Evolutionary conservation across 2,888 invertebrate species (phyloP), one percentile per base, ranked within the genome.

Genomic region (Aproaerema taeniolella): DNA sequence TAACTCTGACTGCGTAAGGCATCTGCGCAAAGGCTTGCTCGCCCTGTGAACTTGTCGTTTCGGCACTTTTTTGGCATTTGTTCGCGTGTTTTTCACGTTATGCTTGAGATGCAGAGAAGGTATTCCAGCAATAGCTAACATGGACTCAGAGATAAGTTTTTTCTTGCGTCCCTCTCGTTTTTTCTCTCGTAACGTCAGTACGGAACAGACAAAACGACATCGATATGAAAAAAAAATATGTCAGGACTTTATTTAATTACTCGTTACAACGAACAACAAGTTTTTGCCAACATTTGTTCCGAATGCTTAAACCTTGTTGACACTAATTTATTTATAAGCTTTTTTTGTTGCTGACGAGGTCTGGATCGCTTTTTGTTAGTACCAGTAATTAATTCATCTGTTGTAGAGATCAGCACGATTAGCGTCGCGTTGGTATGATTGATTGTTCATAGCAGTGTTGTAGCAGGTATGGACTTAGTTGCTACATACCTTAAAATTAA

Each of bases 291-390:
- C 31, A 26, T 41, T 38, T 38, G 29, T 38, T 42, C 38, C 38
- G 31, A 17, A 15, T 34, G 9, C 11, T 42, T 42, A 42, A 25
- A 25, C 2, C 38, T 15, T 25, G 42, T 30, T 32, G 36, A 41
- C 36, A 42, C 35, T 31, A 38, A 35, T 38, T 31, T 42, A 42
- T 42, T 38, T 30, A 42, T 34, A 42, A 34, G 5, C 32, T 42
- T 38, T 38, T 34, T 33, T 38, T 30, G 29, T 10, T 24, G 13
- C 15, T 13, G 14, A 34, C 42, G 30, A 15, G 13, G 25, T 16
- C 31, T 9, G 30, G 32, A 38, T 32, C 25, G 10, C 14, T 39
- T 42, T 37, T 37, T 39, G 11, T 6, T 16, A 7, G 6, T 25
- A 11, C 5, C 8, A 30, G 20, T 38, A 38, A 42, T 31, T 31